Evolutionary conservation across 2,113 vertebrate species (phyloP), one percentile per base, ranked within the genome.

Genomic region (Macroglossus sobrinus): DNA sequence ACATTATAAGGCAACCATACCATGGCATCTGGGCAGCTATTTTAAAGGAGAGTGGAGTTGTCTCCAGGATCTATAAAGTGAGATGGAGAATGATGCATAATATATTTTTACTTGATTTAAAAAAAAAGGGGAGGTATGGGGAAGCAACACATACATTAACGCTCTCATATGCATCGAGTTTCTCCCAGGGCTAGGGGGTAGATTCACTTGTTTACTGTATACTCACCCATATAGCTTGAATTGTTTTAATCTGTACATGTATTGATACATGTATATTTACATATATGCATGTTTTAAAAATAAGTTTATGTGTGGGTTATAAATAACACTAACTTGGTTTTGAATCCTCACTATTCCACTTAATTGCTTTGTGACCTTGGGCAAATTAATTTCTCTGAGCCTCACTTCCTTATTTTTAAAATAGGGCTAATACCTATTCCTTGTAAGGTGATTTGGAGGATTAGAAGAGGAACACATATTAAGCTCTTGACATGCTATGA

Each of bases 281-380:
- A n/a, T 50, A 24, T 40, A 2, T 93, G 22, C 74, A 11, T 86
- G 3, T 55, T 35, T 80, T 85, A 11, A 76, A 89, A 72, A n/a
- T 69, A 63, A 35, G 24, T 78, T 75, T 55, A n/a, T 76, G 55
- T 50, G 16, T 85, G 43, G 35, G 0, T 66, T 93, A 92, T 82
- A 69, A 74, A 38, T 93, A 93, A 93, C 63, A 53, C 21, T 93
- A 43, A 47, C 30, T 43, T 95, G 21, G 76, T 90, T 95, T 96
- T 93, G 43, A 85, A 59, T 80, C 43, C 38, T 93, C 30, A 71
- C 26, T 68, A 13, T 94, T 76, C 47, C 24, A 45, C 88, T 92
- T 89, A 68, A 80, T 43, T 95, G 47, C 55, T 91, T 3, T 85
- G 53, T 88, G 68, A 71, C 72, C 55, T 61, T 69, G 40, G 38